Evolutionary conservation across 2,113 vertebrate species (phyloP).

Genomic region (Phylloscopus whistleri): DNA sequence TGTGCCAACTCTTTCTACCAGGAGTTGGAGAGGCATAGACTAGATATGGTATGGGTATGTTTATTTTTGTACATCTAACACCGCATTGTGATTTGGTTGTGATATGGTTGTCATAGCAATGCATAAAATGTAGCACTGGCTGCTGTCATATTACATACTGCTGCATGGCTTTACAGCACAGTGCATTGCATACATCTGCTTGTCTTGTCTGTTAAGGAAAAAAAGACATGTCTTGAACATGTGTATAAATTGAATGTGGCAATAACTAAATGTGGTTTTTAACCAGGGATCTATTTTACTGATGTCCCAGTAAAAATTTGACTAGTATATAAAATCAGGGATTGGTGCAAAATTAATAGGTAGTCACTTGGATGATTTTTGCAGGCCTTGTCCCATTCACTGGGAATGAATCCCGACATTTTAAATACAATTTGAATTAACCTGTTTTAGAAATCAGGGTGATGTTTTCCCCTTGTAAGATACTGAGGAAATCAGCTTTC

Average conservation of each 20-base stretch:
- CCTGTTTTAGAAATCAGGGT: background rate
- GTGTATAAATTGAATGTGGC: constrained; percentile 37
- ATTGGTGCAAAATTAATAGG: constrained; percentile 2
- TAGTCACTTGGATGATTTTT: constrained; percentile 12
- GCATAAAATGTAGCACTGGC: constrained; percentile 99
- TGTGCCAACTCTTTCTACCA: constrained; percentile 97
- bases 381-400: constrained; percentile 23
- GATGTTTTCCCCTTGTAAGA: background rate
- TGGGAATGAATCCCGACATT: background rate
- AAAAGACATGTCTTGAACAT: constrained; percentile 49
- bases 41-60: constrained; percentile 99
- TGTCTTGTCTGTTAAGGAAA: constrained; percentile 75
- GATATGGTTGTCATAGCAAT: constrained; percentile 92
- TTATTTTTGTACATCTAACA: constrained; percentile 99
- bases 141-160: constrained; percentile 87
- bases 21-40: constrained; percentile 99
- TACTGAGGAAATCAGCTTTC: background rate
- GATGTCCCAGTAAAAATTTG: constrained; percentile 55
- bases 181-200: constrained; percentile 87
- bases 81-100: constrained; percentile 96
- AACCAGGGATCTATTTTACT: constrained; percentile 42
- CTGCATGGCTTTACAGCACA: constrained; percentile 96
- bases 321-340: background rate
- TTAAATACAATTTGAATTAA: background rate
- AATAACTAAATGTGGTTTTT: constrained; percentile 23